These are phyloP conservation scores for Apodemus speciosus DNA, from an alignment of 2,113 vertebrate species.

Conservation along the genomic window DNA sequence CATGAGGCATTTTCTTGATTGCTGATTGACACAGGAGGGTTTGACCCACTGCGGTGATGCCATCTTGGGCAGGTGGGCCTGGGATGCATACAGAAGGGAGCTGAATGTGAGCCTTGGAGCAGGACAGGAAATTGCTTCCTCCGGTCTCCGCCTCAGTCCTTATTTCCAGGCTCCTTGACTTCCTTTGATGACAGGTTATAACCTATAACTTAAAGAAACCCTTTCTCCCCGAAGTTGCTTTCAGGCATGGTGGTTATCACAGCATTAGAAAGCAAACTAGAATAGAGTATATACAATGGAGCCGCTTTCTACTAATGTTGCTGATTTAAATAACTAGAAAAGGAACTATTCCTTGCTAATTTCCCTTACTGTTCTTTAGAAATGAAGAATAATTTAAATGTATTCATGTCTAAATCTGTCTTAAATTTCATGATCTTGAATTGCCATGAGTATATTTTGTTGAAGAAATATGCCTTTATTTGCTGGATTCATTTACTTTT, in stretches of 20 bases:
- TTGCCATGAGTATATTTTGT: conserved; percentile 15
- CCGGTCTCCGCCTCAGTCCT: background rate
- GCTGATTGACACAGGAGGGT: background rate
- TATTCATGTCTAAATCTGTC: background rate
- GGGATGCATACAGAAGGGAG: background rate
- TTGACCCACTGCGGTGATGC: background rate
- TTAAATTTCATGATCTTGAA: conserved; percentile 30
- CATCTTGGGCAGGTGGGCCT: background rate
- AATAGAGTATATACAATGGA: background rate
- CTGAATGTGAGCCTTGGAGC: background rate
- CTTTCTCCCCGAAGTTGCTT: background rate
- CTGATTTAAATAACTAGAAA: conserved; percentile 42
- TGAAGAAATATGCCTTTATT: conserved; percentile 30
- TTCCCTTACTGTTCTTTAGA: background rate
- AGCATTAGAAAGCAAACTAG: background rate
- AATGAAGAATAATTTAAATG: conserved; percentile 16
- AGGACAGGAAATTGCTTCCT: background rate
- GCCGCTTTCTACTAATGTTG: background rate
- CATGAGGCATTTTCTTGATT: background rate
- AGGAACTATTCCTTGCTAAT: background rate
- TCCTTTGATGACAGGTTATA: background rate
- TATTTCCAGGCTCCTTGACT: background rate
- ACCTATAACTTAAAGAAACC: background rate
- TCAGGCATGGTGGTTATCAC: background rate
- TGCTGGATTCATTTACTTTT: background rate